Evolutionary conservation across 1,140 invertebrate genomes (phyloP), one percentile per base, ranked within the genome.

Genomic region (Augochlora pura): DNA sequence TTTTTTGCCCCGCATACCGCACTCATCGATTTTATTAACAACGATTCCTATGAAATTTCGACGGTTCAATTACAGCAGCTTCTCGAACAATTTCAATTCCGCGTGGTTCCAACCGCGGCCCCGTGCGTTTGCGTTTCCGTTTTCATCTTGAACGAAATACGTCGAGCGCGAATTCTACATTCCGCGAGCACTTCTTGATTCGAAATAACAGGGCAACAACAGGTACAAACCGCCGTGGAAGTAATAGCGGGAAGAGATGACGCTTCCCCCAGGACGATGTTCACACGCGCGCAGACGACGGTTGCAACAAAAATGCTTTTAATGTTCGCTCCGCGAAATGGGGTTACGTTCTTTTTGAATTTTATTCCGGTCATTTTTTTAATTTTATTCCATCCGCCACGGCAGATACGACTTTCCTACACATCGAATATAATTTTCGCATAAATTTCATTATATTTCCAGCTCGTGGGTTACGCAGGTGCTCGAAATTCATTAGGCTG

Each of bases 21-120:
- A n/a, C n/a, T n/a, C n/a, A n/a, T n/a, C n/a, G n/a, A n/a, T n/a
- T n/a, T n/a, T n/a, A n/a, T n/a, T n/a, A n/a, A n/a, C n/a, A n/a
- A n/a, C n/a, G n/a, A n/a, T n/a, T n/a, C n/a, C 2, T 14, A 46
- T 46, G 12, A 46, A 12, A 46, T 46, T 12, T 46, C 12, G 42
- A 46, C 12, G 12, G 12, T n/a, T 12, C 42, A 46, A 46, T 46
- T 12, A 3, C 49, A 14, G 5, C 5, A 18, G 18, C 49, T 18
- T 52, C 60, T 12, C 42, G 12, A 39, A 74, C 52, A 65, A 75
- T 75, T 75, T 74, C 10, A 64, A 38, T 46, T n/a, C n/a, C n/a
- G n/a, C n/a, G n/a, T n/a, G n/a, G n/a, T n/a, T n/a, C n/a, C n/a
- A n/a, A n/a, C n/a, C n/a, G n/a, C n/a, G n/a, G n/a, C n/a, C 32